Base-by-base conservation (phyloP, 1,140 invertebrate genomes). In the Nautilus pompilius region DNA sequence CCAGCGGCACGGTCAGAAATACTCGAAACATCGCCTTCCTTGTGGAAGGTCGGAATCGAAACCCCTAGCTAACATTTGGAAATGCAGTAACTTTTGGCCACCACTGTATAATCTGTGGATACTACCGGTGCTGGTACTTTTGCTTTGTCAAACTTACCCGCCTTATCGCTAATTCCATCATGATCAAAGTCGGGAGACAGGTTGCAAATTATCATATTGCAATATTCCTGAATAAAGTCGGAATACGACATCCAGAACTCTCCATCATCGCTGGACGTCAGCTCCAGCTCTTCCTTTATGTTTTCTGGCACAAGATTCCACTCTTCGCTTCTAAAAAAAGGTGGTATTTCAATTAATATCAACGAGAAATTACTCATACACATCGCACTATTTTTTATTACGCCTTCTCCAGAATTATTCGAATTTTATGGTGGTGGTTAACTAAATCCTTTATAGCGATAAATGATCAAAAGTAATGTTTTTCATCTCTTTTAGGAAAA, bases 201-300 rank as follows among this genome's bases (percentile, higher is more conserved):
- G 54, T 76, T 78, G 41, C 76, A 76, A 33, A 78, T 73, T 22
- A 76, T 73, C 72, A 76, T 76, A 33, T 74, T 75, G 41, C 72
- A 73, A 46, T 71, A 78, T 60, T 76, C 71, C 17, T 60, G 60
- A 20, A 67, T 28, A 41, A 78, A 78, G 58, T 76, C 72, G n/a
- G 57, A 59, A 48, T 65, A 74, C 30, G 65, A 68, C 74, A 78
- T 76, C 76, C 76, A 78, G 60, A 78, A 78, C 59, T 78, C 76
- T 10, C 76, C 76, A 57, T 78, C 76, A 63, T 77, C 73, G 51
- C 70, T 68, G 54, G 75, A 68, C 45, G 72, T 72, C 36, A 77
- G 30, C 58, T 77, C 73, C n/a, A 77, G 41, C 6, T 69, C 62
- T 26, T 56, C 22, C 56, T 73, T 70, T 0, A 71, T 58, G 46